Evolutionary conservation across 2,797 vertebrate genomes (phyloP).

Genomic region (Centropyge bicolor): DNA sequence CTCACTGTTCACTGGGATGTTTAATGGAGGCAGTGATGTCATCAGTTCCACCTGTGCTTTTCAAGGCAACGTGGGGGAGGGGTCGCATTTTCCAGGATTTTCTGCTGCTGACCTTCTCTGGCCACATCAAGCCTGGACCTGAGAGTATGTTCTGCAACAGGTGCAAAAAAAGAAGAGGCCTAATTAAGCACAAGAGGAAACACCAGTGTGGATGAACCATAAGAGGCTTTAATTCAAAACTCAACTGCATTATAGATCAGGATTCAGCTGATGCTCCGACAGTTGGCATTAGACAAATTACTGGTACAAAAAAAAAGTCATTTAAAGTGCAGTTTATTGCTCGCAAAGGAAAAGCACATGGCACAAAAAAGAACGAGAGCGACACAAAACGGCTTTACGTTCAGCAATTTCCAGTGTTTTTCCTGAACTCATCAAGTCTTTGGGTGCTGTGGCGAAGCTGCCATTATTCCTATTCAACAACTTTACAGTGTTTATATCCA

Average conservation of each 20-base stretch:
- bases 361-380: conserved; percentile 9
- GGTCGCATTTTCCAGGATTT: background rate
- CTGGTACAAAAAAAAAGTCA: background rate
- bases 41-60: background rate
- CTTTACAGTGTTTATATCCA: background rate
- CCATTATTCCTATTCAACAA: background rate
- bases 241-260: background rate
- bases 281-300: background rate
- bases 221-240: background rate
- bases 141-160: background rate
- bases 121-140: background rate
- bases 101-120: background rate
- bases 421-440: background rate
- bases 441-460: background rate
- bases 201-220: background rate
- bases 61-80: background rate
- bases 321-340: conserved; percentile 72
- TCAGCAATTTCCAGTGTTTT: conserved; percentile 24
- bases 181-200: background rate
- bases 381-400: background rate
- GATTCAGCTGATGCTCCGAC: background rate
- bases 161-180: background rate
- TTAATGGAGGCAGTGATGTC: background rate
- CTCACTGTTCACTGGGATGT: background rate
- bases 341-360: conserved; percentile 2